A percentile compares a stretch with the other conserved stretches of the same genome.
Conservation (phyloP, 2,888 invertebrate genomes). For the Apodemia duryi region DNA sequence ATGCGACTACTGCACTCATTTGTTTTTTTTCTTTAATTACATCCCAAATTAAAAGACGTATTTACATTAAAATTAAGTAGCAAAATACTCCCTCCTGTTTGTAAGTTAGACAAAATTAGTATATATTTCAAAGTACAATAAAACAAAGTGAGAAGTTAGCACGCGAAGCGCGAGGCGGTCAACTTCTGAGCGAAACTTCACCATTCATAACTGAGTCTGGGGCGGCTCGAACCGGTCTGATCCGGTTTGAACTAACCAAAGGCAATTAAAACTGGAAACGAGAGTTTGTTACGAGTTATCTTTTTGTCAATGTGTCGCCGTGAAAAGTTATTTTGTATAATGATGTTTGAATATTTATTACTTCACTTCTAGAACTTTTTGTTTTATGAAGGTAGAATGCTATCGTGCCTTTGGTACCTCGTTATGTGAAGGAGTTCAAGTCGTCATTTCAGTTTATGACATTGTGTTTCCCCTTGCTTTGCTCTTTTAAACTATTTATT, state of each 20-base stretch:
- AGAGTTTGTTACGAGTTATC: slow-evolving; percentile 31
- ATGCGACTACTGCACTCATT: too few relatives aligned
- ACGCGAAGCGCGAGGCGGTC: slow-evolving; percentile 11
- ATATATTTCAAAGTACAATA: slow-evolving; percentile 12
- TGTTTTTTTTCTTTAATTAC: too few relatives aligned
- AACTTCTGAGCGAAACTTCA: slow-evolving; percentile 19
- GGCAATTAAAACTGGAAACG: slow-evolving; percentile 44
- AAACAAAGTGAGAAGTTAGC: slow-evolving; percentile 8
- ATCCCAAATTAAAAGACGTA: not conserved
- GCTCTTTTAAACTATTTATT: too few relatives aligned
- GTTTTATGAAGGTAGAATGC: too few relatives aligned
- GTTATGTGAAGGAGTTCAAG: too few relatives aligned
- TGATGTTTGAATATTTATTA: slow-evolving; percentile 7
- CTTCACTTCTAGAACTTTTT: too few relatives aligned
- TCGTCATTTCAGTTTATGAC: too few relatives aligned
- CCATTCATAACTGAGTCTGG: slow-evolving; percentile 36
- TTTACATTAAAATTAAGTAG: too few relatives aligned
- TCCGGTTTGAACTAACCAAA: slow-evolving; percentile 44
- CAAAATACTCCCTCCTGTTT: too few relatives aligned
- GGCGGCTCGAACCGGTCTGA: slow-evolving; percentile 37
- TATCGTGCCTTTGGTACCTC: too few relatives aligned
- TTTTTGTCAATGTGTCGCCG: slow-evolving; percentile 28
- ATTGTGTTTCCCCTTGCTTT: too few relatives aligned
- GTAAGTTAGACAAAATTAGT: too few relatives aligned
- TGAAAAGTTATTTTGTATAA: slow-evolving; percentile 21